Evolutionary conservation across 2,113 vertebrate species (phyloP).

Genomic region (Pelobates fuscus): DNA sequence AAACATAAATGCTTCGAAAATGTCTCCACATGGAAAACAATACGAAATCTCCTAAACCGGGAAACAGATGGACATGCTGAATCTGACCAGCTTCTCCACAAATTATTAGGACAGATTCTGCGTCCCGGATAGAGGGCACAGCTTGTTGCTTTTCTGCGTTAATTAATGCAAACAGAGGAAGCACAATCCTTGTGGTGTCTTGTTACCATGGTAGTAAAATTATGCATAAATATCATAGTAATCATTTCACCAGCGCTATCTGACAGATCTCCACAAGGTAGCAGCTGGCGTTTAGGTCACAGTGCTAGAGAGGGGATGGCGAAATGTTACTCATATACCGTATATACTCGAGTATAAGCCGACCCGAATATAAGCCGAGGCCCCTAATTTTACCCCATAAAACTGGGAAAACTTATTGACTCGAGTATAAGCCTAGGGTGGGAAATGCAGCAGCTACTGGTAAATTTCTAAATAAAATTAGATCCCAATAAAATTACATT

Average conservation of each 20-base stretch:
- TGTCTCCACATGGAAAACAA: slow-evolving; percentile 35
- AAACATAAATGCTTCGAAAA: slow-evolving; percentile 48
- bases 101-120: slow-evolving; percentile 39
- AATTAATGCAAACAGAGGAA: slow-evolving; percentile 49
- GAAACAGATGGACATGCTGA: slow-evolving; percentile 36
- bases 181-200: slow-evolving; percentile 40
- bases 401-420: too few species aligned
- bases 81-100: slow-evolving; percentile 32
- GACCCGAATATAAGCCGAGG: too few species aligned
- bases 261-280: slow-evolving; percentile 26
- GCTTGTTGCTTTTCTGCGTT: slow-evolving; percentile 39
- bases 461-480: too few species aligned
- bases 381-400: too few species aligned
- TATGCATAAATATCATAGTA: slow-evolving; percentile 39
- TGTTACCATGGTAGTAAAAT: slow-evolving; percentile 45
- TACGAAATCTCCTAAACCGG: neutral
- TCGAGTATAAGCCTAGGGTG: too few species aligned
- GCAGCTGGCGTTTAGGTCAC: slow-evolving; percentile 46
- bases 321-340: slow-evolving; percentile 34
- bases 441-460: too few species aligned
- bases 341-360: too few species aligned
- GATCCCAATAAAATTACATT: too few species aligned
- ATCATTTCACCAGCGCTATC: slow-evolving; percentile 41
- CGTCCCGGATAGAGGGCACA: slow-evolving; percentile 47
- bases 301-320: slow-evolving; percentile 16